These are phyloP conservation scores for Calliphora vicina DNA, from an alignment of 1,140 invertebrate species.

Conservation along the genomic window DNA sequence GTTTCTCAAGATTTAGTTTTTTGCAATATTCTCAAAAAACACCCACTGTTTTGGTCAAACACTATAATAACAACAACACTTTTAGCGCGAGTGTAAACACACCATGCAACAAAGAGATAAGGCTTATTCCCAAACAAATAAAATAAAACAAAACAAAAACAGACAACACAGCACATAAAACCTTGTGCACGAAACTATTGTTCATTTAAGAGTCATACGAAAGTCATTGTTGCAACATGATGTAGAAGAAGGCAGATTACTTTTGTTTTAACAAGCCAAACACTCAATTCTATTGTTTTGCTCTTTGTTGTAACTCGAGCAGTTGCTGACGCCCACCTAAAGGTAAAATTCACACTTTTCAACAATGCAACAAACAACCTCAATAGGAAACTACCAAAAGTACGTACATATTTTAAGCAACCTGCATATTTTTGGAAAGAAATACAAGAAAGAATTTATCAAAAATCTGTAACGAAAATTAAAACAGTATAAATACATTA, in stretches of 20 bases:
- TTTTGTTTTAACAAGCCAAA: constrained; percentile 15
- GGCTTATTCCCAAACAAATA: neutral
- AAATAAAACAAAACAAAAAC: neutral
- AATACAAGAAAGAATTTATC: no score
- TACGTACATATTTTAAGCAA: no score
- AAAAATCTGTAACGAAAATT: no score
- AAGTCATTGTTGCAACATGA: neutral
- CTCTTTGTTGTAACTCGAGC: neutral
- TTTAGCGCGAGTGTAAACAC: neutral
- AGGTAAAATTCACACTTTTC: constrained; percentile 9
- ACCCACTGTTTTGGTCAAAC: neutral
- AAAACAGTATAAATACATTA: no score
- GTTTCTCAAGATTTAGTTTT: neutral
- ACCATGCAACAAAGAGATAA: neutral
- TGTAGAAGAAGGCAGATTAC: neutral
- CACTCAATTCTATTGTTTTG: neutral
- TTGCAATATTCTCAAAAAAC: neutral
- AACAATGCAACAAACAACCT: neutral
- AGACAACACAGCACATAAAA: no score
- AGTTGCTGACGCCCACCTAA: constrained; percentile 1
- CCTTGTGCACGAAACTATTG: neutral
- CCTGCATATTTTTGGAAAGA: no score
- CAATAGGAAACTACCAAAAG: neutral
- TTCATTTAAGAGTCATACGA: neutral
- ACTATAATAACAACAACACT: no score